Evolutionary conservation across 2,113 vertebrate species (phyloP), one percentile per base, ranked within the genome.

Genomic region (Dasyornis broadbenti): DNA sequence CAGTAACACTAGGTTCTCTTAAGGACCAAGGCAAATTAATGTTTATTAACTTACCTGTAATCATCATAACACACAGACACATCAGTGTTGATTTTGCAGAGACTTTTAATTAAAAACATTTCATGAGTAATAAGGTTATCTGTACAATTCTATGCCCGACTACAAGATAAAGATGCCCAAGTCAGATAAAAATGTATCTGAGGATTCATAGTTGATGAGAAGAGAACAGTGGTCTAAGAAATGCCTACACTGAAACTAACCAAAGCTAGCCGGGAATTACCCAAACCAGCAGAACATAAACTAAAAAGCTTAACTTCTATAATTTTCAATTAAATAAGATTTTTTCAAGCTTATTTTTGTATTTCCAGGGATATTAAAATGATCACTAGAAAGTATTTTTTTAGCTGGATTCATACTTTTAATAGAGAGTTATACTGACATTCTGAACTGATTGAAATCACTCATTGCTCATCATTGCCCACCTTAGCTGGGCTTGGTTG

Each of bases 41-140:
- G 28, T 80, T 91, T 90, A 85, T 85, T 90, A 95, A 82, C 14
- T 94, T 80, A 72, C 39, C 26, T 85, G 61, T 75, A 82, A 92
- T 88, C 53, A 92, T 88, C 53, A 37, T 75, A 92, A 81, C 12
- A 82, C 45, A 26, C 27, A 87, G 45, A 63, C 15, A 59, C 22
- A 68, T 86, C 53, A 76, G 18, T 65, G 42, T 24, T 66, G 60
- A 72, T 84, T 94, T 90, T 75, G n/a, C 39, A 91, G 39, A 61
- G 24, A 66, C 13, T 83, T 92, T 76, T 90, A 89, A 92, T 91
- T 87, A 93, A 94, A 84, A 71, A 10, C 26, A 78, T 49, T 57
- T 45, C 80, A 83, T 79, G n/a, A 86, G 82, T 79, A 83, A 92
- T 61, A 15, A 82, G 75, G 14, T 68, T 81, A 90, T 28, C 64